These are phyloP conservation scores for Tauraco hartlaubi DNA, from an alignment of 2,797 vertebrate genomes.

Conservation along the genomic window DNA sequence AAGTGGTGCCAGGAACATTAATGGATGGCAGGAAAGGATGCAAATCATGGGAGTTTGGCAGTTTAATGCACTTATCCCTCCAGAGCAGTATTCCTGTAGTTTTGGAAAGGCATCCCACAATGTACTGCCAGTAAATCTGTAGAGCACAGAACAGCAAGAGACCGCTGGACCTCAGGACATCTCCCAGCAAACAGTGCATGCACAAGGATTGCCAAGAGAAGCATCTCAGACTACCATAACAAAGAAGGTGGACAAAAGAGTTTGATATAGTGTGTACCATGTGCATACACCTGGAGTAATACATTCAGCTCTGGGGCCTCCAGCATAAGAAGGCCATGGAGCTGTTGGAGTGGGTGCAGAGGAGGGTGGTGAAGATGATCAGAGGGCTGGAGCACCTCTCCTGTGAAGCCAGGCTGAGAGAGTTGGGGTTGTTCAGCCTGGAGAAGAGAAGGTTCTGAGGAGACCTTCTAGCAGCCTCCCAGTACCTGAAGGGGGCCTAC, in stretches of 20 bases:
- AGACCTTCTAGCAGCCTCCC: too few relatives aligned
- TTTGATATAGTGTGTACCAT: not conserved
- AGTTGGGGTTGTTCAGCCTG: too few relatives aligned
- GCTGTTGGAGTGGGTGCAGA: too few relatives aligned
- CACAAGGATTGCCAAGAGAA: not conserved
- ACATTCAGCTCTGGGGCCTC: too few relatives aligned
- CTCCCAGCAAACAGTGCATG: not conserved
- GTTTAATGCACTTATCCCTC: not conserved
- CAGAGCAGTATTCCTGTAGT: not conserved
- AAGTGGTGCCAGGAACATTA: slow-evolving; percentile 55
- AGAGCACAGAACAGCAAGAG: not conserved
- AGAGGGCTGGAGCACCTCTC: too few relatives aligned
- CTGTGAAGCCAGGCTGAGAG: too few relatives aligned
- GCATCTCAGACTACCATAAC: not conserved
- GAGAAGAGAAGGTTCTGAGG: too few relatives aligned
- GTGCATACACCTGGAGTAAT: too few relatives aligned
- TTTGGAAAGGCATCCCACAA: not conserved
- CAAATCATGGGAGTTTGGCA: not conserved
- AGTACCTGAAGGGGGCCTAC: too few relatives aligned
- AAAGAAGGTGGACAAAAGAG: not conserved
- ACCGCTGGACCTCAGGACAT: not conserved
- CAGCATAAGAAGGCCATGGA: too few relatives aligned
- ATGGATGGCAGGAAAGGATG: slow-evolving; percentile 36
- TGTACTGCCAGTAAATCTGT: not conserved
- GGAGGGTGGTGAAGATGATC: too few relatives aligned